Conservation (phyloP, 2,888 invertebrate genomes). For the Phytoseiulus persimilis region DNA sequence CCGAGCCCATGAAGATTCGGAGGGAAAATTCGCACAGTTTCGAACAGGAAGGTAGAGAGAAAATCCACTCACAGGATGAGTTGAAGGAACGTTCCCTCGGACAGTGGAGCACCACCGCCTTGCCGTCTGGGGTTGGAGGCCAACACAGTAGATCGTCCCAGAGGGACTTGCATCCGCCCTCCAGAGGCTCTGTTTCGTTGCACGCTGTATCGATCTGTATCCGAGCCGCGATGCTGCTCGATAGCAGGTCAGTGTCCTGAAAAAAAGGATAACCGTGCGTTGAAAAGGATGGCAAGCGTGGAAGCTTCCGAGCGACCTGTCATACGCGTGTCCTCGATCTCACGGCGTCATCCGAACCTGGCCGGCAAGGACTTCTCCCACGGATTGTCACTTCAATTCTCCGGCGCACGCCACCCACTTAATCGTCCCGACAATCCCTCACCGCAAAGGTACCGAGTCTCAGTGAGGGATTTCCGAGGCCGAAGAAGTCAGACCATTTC, state of each 20-base stretch:
- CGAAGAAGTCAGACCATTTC: too few species aligned
- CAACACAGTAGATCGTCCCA: constrained; percentile 29
- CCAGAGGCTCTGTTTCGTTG: neutral
- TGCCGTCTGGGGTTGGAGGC: neutral
- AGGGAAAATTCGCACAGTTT: too few species aligned
- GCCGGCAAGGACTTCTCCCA: too few species aligned
- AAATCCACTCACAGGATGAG: neutral
- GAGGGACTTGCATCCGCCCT: neutral
- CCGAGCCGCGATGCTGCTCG: neutral
- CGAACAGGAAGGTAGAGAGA: neutral
- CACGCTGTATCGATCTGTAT: neutral
- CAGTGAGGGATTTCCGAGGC: neutral
- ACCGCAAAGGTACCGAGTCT: too few species aligned
- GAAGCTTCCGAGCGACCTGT: too few species aligned
- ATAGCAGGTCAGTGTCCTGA: neutral
- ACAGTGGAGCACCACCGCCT: constrained; percentile 7
- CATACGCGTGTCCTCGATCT: too few species aligned
- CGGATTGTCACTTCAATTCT: too few species aligned
- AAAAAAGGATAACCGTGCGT: neutral
- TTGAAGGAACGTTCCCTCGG: constrained; percentile 13
- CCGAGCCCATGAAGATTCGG: too few species aligned
- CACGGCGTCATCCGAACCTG: too few species aligned
- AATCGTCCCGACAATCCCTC: too few species aligned
- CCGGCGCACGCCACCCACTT: too few species aligned
- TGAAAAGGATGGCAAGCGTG: neutral